These are phyloP conservation scores for Bombus picipes DNA, from an alignment of 1,140 invertebrate species.

Conservation along the genomic window DNA sequence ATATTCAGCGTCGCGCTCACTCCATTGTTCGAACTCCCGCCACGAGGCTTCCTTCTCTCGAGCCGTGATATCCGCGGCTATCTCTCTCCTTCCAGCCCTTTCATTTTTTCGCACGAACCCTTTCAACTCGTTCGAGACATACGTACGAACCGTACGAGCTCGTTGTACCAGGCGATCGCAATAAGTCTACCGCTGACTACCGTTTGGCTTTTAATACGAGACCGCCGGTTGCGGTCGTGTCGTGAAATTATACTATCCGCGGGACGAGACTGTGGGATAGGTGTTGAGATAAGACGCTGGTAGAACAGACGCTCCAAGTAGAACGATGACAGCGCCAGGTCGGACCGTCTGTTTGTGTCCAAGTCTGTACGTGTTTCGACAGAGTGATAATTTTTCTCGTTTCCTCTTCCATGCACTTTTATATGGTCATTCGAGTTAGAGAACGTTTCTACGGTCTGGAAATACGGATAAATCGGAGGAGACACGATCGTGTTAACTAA, in stretches of 20 bases:
- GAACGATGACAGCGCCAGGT: neutral
- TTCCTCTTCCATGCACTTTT: too few species aligned
- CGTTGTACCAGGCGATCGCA: slow-evolving; percentile 31
- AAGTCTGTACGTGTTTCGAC: neutral
- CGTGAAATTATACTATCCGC: slow-evolving; percentile 11
- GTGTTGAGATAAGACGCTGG: neutral
- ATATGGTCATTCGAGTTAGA: too few species aligned
- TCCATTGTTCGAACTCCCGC: slow-evolving; percentile 59
- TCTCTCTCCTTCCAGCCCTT: neutral
- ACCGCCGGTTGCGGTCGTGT: neutral
- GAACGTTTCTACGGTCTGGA: neutral
- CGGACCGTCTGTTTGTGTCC: too few species aligned
- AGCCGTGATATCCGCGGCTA: neutral
- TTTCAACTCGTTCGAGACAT: slow-evolving; percentile 28
- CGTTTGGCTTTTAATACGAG: slow-evolving; percentile 1
- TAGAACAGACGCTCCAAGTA: neutral
- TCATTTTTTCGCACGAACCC: neutral
- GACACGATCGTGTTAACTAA: neutral
- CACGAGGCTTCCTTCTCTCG: neutral
- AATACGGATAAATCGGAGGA: neutral
- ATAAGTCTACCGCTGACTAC: slow-evolving; percentile 53
- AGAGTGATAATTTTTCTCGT: too few species aligned
- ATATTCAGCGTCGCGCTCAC: slow-evolving; percentile 73
- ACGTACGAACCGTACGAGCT: neutral
- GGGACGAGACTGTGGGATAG: neutral